Evolutionary conservation across 2,797 vertebrate genomes (phyloP).

Genomic region (Antrozous pallidus): DNA sequence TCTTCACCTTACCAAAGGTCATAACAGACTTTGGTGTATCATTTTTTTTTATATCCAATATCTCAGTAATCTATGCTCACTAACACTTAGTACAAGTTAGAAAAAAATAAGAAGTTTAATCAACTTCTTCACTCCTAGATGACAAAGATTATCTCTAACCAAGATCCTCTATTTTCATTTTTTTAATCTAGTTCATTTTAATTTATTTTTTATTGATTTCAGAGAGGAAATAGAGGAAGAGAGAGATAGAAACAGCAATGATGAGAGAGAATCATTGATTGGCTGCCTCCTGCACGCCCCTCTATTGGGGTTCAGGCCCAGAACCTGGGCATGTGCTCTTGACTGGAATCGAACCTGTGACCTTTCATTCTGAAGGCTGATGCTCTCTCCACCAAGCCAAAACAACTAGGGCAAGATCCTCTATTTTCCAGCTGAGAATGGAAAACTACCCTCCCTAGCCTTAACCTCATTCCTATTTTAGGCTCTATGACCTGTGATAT

Average conservation of each 20-base stretch:
- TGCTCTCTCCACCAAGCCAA: no score
- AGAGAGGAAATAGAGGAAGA: no score
- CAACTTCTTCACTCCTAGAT: not conserved
- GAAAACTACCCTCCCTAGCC: not conserved
- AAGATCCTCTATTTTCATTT: not conserved
- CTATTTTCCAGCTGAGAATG: not conserved
- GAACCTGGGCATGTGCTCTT: no score
- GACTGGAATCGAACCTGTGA: no score
- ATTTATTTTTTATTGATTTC: no score
- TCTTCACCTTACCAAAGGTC: not conserved
- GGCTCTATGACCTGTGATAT: not conserved
- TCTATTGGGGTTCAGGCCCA: no score
- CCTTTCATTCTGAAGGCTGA: no score
- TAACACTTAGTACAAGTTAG: not conserved
- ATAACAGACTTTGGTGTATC: not conserved
- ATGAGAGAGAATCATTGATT: no score
- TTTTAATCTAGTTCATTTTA: no score
- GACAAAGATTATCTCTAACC: not conserved
- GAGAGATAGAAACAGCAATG: no score
- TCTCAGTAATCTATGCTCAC: not conserved
- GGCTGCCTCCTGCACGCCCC: no score
- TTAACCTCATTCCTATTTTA: not conserved
- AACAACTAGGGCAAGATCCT: not conserved
- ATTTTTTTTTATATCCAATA: not conserved
- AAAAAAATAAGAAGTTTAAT: not conserved